Percentiles rank a stretch among this genome's conserved stretches.
Evolutionary conservation across 2,113 vertebrate genomes (phyloP).

Genomic region (Psittacus erithacus): DNA sequence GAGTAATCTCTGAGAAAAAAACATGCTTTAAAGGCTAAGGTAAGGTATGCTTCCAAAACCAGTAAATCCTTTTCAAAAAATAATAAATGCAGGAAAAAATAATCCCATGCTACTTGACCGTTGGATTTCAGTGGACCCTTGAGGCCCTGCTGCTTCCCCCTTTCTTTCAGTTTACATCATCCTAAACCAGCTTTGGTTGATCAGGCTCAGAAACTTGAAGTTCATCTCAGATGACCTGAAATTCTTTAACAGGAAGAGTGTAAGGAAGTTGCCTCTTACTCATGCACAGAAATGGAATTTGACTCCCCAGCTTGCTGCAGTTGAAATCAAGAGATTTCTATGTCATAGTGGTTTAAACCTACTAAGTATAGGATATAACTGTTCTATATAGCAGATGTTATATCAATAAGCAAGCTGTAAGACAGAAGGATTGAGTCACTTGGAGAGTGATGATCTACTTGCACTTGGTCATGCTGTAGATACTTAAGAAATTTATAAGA

Average conservation of each 20-base stretch:
- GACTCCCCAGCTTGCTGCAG: constrained; percentile 9
- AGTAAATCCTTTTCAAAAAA: background rate
- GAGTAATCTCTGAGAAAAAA: background rate
- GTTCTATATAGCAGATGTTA: constrained; percentile 43
- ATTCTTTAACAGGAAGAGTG: background rate
- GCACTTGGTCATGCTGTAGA: constrained; percentile 4
- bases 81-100: background rate
- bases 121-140: background rate
- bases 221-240: constrained; percentile 20
- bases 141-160: background rate
- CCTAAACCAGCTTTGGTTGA: background rate
- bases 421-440: constrained; percentile 56
- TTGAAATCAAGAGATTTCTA: constrained; percentile 14
- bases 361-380: constrained; percentile 35
- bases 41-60: background rate
- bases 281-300: constrained; percentile 1
- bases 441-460: constrained; percentile 32
- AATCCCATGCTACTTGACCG: background rate
- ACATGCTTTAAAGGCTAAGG: background rate
- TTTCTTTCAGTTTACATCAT: background rate
- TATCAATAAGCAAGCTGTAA: constrained; percentile 44
- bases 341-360: constrained; percentile 7
- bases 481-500: background rate
- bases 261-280: constrained; percentile 8
- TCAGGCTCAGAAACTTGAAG: background rate